Base-by-base conservation (phyloP, 1,140 invertebrate species). In the Acarapis woodi region DNA sequence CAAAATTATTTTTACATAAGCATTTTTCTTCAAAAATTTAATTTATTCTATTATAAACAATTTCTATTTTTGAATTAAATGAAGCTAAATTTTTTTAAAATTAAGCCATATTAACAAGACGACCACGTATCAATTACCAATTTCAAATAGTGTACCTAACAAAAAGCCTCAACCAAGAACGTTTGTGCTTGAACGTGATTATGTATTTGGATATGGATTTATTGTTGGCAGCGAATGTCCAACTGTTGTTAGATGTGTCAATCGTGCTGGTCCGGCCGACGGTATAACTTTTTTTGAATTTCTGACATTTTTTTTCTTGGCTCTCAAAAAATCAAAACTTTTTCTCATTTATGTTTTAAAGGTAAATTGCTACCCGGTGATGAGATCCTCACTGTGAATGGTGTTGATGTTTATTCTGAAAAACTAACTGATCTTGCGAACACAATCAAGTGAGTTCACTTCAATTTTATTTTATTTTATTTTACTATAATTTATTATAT, bases 201-300 rank as follows among this genome's bases (percentile, higher is more conserved):
- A 67, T 0, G 66, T 73, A 26, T 62, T 80, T 29, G 79, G 79
- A 0, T 88, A 85, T 52, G 82, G 82, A 1, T 88, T 88, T 54
- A 79, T 88, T 2, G 80, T 79, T 2, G 79, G 80, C 1, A 79
- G 74, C 24, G 78, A 87, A 53, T 67, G 70, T 42, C 80, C 82
- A 1, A 78, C 85, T 4, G 71, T 85, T 29, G 78, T 88, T 5
- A 66, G 80, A 54, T 70, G 61, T 53, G 62, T 64, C 20, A 62
- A 59, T 14, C 57, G 61, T 49, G 60, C 60, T 62, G 32, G 32
- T 20, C 32, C 32, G 12, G 12, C 16, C 10, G 32, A 33, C 10
- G 32, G 32, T 33, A 28, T 12, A 14, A 10, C 10, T 28, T 4
- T 28, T 10, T 12, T 28, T 2, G 10, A 3, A 26, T 10, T 12